A percentile compares a stretch with the other conserved stretches of the same genome.
These are phyloP conservation scores for Castor canadensis DNA, from an alignment of 2,113 vertebrate species.

Conservation along the genomic window DNA sequence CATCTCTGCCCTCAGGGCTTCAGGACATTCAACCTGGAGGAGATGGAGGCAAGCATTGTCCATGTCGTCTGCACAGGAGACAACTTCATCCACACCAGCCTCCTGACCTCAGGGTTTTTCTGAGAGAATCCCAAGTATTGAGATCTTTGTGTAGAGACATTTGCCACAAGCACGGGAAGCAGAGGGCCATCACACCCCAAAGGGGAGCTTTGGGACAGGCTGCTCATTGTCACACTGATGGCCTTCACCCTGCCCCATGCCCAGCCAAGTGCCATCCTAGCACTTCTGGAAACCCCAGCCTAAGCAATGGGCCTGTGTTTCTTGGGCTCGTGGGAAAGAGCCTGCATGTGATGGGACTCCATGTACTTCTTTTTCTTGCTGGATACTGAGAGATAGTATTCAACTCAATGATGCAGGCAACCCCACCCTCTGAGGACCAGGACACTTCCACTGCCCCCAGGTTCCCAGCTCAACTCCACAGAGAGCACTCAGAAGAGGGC, in stretches of 20 bases:
- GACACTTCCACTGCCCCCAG: not conserved
- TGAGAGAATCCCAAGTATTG: not conserved
- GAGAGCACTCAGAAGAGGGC: no score
- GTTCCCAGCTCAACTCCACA: no score
- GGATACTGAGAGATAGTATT: not conserved
- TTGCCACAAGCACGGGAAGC: no score
- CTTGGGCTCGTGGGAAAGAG: not conserved
- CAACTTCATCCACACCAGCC: fast-evolving
- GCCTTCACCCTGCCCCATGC: fast-evolving
- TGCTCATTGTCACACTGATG: fast-evolving
- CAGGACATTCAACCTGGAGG: fast-evolving
- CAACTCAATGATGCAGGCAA: no score
- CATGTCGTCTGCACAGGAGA: fast-evolving
- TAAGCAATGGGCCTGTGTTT: not conserved
- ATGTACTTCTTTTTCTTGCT: no score
- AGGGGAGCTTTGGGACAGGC: fast-evolving
- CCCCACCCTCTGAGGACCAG: not conserved
- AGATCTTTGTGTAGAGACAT: not conserved
- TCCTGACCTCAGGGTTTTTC: not conserved
- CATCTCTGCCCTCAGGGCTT: fast-evolving
- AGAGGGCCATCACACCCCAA: fast-evolving
- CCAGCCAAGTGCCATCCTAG: not conserved
- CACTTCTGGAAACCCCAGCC: not conserved
- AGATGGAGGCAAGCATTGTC: not conserved
- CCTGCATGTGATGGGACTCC: no score